Evolutionary conservation across 2,797 vertebrate genomes (phyloP).

Genomic region (Rhinophrynus dorsalis): DNA sequence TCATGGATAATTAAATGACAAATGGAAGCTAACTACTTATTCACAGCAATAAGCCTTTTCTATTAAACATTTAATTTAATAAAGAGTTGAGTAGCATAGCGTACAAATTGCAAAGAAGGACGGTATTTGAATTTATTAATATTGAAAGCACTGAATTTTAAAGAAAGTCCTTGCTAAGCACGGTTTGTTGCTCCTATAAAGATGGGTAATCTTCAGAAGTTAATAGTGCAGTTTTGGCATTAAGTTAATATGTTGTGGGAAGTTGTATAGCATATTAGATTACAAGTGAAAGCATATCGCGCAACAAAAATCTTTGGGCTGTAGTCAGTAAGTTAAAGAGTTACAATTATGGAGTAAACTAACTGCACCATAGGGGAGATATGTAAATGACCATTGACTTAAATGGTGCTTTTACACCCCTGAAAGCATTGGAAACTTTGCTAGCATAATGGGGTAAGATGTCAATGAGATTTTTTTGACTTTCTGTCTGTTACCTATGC

Average conservation of each 20-base stretch:
- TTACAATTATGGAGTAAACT: too few species aligned
- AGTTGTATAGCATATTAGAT: background rate
- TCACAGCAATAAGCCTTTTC: constrained; percentile 65
- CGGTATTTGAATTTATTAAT: constrained; percentile 49
- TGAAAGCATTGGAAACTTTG: too few species aligned
- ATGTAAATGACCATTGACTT: too few species aligned
- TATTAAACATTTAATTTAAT: constrained; percentile 70
- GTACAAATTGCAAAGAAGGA: constrained; percentile 58
- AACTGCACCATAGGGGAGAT: too few species aligned
- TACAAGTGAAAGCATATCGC: background rate
- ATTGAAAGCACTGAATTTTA: constrained; percentile 40
- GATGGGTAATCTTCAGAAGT: constrained; percentile 38
- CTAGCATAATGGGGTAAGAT: too few species aligned
- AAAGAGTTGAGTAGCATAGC: constrained; percentile 56
- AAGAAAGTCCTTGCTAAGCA: background rate
- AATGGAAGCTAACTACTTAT: constrained; percentile 59
- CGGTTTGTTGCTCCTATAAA: constrained; percentile 42
- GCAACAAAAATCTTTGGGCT: too few species aligned
- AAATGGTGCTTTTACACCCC: too few species aligned
- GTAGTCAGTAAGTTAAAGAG: too few species aligned
- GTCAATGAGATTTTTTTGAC: too few species aligned
- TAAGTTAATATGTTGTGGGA: constrained; percentile 37
- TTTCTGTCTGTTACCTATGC: too few species aligned
- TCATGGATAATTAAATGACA: constrained; percentile 77
- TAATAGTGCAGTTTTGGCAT: constrained; percentile 43